These are phyloP conservation scores for Lindbergichthys nudifrons DNA, from an alignment of 2,797 vertebrate species.

Conservation along the genomic window DNA sequence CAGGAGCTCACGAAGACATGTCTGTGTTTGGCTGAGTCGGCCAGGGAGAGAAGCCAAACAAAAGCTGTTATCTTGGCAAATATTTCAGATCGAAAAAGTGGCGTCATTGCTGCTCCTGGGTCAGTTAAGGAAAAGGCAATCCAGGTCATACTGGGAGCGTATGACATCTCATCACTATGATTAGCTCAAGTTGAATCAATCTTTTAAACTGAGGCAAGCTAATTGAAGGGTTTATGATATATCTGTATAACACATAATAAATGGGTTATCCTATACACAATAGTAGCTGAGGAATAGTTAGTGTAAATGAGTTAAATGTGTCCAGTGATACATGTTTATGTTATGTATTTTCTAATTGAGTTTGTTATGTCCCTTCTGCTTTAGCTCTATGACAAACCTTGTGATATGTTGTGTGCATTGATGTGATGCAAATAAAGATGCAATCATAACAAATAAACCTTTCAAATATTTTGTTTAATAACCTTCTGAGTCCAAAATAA, in stretches of 20 bases:
- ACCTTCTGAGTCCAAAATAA: not conserved
- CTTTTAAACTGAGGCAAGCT: not conserved
- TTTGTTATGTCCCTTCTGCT: not conserved
- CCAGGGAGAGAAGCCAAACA: not conserved
- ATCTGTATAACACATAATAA: not conserved
- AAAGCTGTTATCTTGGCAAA: not conserved
- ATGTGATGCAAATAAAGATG: not conserved
- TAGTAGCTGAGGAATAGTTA: not conserved
- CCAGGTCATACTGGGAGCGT: not conserved
- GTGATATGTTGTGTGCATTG: not conserved
- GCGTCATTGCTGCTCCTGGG: not conserved
- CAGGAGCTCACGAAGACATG: not conserved
- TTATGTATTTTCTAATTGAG: not conserved
- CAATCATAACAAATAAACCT: not conserved
- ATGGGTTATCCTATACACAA: not conserved
- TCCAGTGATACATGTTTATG: not conserved
- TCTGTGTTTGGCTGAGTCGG: not conserved
- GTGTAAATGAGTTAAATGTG: not conserved
- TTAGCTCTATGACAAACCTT: not conserved
- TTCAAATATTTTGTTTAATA: not conserved
- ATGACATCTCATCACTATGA: not conserved
- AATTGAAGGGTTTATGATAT: not conserved
- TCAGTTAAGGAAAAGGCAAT: slow-evolving; percentile 17
- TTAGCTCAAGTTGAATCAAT: not conserved
- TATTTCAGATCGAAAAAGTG: slow-evolving; percentile 10